Percentiles rank a stretch among this genome's conserved stretches.
Conservation (phyloP, 2,113 vertebrate species). For the Plecotus auritus region DNA sequence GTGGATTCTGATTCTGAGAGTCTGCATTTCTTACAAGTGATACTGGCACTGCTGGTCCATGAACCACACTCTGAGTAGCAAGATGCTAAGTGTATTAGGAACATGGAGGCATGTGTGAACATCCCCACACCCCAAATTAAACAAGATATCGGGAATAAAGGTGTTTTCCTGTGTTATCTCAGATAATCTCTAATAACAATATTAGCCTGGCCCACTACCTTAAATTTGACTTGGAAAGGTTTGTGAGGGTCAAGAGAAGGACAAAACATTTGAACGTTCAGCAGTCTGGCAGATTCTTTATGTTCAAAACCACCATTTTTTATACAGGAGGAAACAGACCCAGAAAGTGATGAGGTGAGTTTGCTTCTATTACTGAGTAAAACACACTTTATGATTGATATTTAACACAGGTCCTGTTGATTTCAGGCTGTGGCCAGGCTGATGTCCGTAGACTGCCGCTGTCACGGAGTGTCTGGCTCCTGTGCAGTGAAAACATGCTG, state of each 20-base stretch:
- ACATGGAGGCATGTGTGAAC: neutral
- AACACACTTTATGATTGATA: neutral
- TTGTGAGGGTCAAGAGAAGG: neutral
- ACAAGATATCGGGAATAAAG: neutral
- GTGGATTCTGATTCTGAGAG: neutral
- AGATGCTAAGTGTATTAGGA: neutral
- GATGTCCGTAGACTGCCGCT: conserved; percentile 95
- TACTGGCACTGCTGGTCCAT: neutral
- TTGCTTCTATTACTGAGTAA: neutral
- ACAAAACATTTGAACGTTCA: neutral
- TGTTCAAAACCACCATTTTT: neutral
- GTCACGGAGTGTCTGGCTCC: conserved; percentile 97
- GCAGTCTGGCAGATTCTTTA: neutral
- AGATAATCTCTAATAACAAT: neutral
- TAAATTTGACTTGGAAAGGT: neutral
- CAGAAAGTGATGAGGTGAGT: neutral
- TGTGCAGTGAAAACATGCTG: conserved; percentile 98
- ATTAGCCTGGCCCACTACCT: neutral
- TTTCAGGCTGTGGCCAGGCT: conserved; percentile 90
- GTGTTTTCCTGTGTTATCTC: neutral
- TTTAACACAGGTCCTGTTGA: conserved; percentile 49
- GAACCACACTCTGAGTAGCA: neutral
- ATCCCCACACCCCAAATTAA: neutral
- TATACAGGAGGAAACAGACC: neutral
- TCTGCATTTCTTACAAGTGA: neutral